These are phyloP conservation scores for Aromia moschata DNA, from an alignment of 2,888 invertebrate species.

Conservation along the genomic window DNA sequence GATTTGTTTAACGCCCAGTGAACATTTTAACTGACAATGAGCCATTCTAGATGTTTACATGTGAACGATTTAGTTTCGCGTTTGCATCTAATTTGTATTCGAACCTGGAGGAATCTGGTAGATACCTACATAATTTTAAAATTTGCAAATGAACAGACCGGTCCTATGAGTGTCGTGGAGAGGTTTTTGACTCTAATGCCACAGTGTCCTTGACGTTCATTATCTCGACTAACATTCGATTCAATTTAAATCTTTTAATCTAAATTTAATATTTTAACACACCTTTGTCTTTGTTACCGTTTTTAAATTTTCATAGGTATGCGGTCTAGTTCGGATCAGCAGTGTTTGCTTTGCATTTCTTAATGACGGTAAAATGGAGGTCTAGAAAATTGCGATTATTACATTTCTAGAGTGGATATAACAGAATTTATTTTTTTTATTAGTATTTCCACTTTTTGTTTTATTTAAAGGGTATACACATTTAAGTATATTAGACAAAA, in stretches of 20 bases:
- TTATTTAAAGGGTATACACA: no score
- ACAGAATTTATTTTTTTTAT: no score
- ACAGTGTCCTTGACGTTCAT: slow-evolving; percentile 19
- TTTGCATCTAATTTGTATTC: slow-evolving; percentile 22
- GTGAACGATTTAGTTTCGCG: not conserved
- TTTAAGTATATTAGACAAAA: no score
- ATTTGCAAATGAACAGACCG: slow-evolving; percentile 14
- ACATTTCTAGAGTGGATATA: no score
- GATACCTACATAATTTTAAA: slow-evolving; percentile 9
- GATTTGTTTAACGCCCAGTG: no score
- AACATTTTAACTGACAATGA: no score
- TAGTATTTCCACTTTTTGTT: no score
- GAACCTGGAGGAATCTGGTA: slow-evolving; percentile 7
- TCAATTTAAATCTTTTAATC: slow-evolving; percentile 14
- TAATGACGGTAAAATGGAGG: no score
- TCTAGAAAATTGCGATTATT: no score
- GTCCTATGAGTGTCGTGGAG: slow-evolving; percentile 9
- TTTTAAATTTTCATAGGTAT: not conserved
- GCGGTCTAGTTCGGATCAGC: not conserved
- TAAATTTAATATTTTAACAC: not conserved
- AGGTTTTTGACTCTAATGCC: slow-evolving; percentile 23
- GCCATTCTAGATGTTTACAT: not conserved
- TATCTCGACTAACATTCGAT: slow-evolving; percentile 7
- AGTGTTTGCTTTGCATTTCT: not conserved
- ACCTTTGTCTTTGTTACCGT: not conserved